Percentiles rank a stretch among this genome's conserved stretches.
Conservation (phyloP, 2,797 vertebrate genomes). For the Manis crassicaudata region DNA sequence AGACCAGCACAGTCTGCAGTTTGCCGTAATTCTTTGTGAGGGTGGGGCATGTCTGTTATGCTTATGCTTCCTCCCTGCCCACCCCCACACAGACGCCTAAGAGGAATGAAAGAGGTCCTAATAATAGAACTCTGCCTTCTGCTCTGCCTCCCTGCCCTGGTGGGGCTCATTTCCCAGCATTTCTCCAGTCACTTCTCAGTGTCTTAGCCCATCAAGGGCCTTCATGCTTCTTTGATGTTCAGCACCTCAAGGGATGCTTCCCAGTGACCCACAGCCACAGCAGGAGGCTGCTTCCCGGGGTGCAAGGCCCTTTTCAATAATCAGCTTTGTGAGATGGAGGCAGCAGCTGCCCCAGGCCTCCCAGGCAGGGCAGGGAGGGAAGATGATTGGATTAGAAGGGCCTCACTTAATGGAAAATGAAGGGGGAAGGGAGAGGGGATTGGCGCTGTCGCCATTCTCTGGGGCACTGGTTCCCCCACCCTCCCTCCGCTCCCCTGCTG, state of each 20-base stretch:
- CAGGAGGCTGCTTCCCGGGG: not conserved
- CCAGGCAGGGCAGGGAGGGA: not conserved
- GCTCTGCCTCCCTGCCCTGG: not conserved
- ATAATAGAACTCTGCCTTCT: not conserved
- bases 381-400: constrained; percentile 20
- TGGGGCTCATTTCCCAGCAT: too few species aligned
- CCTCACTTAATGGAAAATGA: not conserved
- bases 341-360: constrained; percentile 65
- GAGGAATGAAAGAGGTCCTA: not conserved
- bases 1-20: too few species aligned
- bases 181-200: not conserved
- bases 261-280: not conserved
- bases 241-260: rapidly evolving
- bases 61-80: not conserved
- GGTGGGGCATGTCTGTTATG: rapidly evolving
- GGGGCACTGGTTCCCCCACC: not conserved
- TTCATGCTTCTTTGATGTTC: not conserved
- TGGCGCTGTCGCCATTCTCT: not conserved
- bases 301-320: constrained; percentile 31
- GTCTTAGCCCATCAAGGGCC: not conserved
- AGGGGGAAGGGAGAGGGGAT: not conserved
- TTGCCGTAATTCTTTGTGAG: not conserved
- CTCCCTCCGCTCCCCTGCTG: not conserved
- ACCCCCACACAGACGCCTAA: not conserved
- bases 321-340: constrained; percentile 61